Conservation (phyloP, 2,888 invertebrate genomes). For the Cataglyphis altisquamis region DNA sequence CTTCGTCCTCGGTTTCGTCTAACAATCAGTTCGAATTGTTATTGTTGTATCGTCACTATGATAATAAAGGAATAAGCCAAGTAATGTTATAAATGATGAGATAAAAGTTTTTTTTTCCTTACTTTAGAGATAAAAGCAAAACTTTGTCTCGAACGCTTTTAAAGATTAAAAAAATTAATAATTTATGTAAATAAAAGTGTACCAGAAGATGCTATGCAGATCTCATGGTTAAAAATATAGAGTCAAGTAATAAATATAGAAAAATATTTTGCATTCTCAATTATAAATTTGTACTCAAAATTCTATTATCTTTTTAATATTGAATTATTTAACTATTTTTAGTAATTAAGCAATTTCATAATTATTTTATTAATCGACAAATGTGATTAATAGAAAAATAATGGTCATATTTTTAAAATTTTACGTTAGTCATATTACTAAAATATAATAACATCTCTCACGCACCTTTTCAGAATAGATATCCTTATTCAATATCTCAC, state of each 20-base stretch:
- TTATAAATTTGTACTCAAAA: not conserved
- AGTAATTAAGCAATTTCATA: not conserved
- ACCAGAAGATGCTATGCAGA: not conserved
- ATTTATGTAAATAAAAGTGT: not conserved
- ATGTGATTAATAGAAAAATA: not conserved
- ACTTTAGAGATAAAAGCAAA: not conserved
- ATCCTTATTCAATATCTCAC: constrained; percentile 14
- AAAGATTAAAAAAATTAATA: not conserved
- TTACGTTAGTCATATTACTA: not conserved
- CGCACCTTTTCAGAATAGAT: not conserved
- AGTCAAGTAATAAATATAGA: not conserved
- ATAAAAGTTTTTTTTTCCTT: not conserved
- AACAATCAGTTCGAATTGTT: constrained; percentile 17
- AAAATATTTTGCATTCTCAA: not conserved
- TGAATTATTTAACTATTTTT: not conserved
- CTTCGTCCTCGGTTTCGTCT: constrained; percentile 3
- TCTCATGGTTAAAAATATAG: not conserved
- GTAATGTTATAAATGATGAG: not conserved
- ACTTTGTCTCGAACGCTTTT: not conserved
- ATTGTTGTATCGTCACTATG: not conserved
- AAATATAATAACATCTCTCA: not conserved
- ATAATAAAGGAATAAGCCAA: not conserved
- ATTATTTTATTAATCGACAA: not conserved
- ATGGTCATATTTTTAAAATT: not conserved
- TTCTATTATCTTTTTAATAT: not conserved